Conservation (phyloP, 1,140 invertebrate species). For the Drepana arcuata region DNA sequence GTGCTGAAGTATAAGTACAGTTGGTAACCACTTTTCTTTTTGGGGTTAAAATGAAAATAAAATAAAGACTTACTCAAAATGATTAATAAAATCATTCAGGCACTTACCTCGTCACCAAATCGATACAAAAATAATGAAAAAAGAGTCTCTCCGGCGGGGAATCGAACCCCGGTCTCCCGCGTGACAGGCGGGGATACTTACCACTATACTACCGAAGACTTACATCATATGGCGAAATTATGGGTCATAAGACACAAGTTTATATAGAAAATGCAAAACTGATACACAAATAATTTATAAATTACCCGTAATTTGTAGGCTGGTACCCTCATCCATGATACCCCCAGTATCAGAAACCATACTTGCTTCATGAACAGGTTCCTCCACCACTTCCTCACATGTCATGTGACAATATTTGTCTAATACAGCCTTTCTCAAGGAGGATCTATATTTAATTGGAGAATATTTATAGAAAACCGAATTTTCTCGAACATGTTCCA, state of each 20-base stretch:
- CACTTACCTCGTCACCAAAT: no score
- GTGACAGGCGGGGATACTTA: slow-evolving; percentile 29
- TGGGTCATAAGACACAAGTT: no score
- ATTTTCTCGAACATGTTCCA: slow-evolving; percentile 8
- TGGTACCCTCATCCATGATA: slow-evolving; percentile 40
- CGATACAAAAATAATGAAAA: no score
- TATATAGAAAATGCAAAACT: no score
- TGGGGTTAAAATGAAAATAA: no score
- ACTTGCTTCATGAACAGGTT: slow-evolving; percentile 10
- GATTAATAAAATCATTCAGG: no score
- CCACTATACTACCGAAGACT: slow-evolving; percentile 21
- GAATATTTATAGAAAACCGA: slow-evolving; percentile 45
- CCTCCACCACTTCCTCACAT: slow-evolving; percentile 1
- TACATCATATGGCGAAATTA: no score
- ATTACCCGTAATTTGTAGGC: slow-evolving; percentile 60
- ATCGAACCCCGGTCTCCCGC: slow-evolving; percentile 39
- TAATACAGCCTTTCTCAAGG: slow-evolving; percentile 40
- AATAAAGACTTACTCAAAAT: no score
- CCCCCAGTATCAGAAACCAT: slow-evolving; percentile 18
- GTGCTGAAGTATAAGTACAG: no score
- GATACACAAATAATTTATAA: not conserved
- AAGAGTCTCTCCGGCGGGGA: slow-evolving; percentile 37
- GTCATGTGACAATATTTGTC: slow-evolving; percentile 20
- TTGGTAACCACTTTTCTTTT: no score
- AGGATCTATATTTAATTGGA: slow-evolving; percentile 33